phyloP scores from a whole-genome alignment of 2,113 vertebrate genomes.

The Machaerirhynchus nigripectus region DNA sequence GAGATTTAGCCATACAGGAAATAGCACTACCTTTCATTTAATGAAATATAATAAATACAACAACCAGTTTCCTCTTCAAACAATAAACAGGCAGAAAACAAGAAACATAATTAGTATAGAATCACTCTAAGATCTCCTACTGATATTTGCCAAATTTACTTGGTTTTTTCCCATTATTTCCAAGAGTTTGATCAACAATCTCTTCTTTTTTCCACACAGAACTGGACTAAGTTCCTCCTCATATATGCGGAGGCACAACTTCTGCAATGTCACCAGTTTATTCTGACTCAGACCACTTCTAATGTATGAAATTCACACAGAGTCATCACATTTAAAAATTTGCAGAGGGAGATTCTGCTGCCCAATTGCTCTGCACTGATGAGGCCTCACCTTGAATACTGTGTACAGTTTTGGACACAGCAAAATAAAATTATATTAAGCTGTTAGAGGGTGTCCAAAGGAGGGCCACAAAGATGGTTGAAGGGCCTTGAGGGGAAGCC shows the following conservation, averaged over 20 bases:
- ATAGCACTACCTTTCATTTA: not conserved
- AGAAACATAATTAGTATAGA: not conserved
- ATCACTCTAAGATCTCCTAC: not conserved
- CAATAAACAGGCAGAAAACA: not conserved
- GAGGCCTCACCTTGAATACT: not conserved
- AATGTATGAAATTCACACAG: not conserved
- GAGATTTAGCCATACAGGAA: not conserved
- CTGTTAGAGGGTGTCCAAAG: not conserved
- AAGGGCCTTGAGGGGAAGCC: accelerated
- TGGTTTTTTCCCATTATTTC: not conserved
- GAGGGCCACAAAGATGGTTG: accelerated
- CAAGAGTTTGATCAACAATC: not conserved
- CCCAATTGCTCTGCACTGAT: not conserved
- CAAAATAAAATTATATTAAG: not conserved
- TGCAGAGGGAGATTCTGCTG: not conserved
- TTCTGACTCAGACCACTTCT: not conserved
- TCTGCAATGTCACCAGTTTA: not conserved
- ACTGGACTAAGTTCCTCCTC: not conserved
- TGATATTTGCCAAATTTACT: not conserved
- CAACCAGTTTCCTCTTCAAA: not conserved
- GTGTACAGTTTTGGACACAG: not conserved
- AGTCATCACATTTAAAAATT: not conserved
- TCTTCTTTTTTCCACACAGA: not conserved
- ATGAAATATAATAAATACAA: not conserved
- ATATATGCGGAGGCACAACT: not conserved